Evolutionary conservation across 30 jellyfish, hydroid and myxozoan genomes (phyloP), one percentile per base, ranked within the genome.

Genomic region (Rhopilema esculentum): DNA sequence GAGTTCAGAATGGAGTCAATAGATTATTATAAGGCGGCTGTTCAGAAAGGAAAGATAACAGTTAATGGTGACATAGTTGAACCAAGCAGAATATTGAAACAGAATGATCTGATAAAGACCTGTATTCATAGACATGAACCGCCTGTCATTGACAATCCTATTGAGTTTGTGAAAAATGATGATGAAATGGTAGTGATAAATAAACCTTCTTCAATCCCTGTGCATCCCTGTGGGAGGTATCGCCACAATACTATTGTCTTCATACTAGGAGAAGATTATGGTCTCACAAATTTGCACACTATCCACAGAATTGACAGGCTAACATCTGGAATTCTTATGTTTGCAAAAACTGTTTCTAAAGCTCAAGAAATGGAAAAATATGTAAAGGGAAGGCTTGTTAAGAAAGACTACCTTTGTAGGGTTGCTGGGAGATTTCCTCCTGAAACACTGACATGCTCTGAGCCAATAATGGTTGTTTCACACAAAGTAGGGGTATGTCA

Each of bases 191-290:
- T 95, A 24, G 98, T 95, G 16, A 91, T 95, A 7, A 80, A 95
- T 85, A 95, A 95, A 75, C 99, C 99, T 57, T 62, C 97, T 24
- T 86, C 97, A 52, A 90, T 95, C 19, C 99, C 99, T 21, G 99
- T 95, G n/a, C 99, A 95, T 57, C 99, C 99, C 20, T 90, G 97
- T 80, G 99, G 99, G 28, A 70, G 99, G 67, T 95, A 83, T 63
- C 82, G 99, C 57, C 99, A 95, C 88, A 95, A 95, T 72, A 95
- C 99, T 0, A 69, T 91, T 74, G 97, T 95, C 2, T 95, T 95
- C 73, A 87, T 90, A 16, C 80, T 95, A 40, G 97, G 97, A 7
- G 91, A 83, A 76, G 97, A 95, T 19, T 73, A 89, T 32, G 95
- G 90, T n/a, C 88, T 90, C 19, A 62, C 84, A 25, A 82, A 91